These are phyloP conservation scores for Alligator mississippiensis DNA, from an alignment of 2,113 vertebrate species.

Conservation along the genomic window DNA sequence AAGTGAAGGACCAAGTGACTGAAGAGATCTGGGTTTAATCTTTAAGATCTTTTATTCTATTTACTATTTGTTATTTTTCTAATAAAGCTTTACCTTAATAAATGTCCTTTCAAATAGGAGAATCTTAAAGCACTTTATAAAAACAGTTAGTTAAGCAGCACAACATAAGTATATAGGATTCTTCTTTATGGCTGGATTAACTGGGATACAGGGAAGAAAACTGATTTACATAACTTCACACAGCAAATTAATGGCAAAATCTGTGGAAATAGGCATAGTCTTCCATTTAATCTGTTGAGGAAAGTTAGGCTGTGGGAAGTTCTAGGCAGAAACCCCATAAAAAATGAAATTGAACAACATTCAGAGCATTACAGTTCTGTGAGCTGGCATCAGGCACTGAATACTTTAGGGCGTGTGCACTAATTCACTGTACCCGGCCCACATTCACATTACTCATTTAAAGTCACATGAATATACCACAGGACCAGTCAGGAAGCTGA, in stretches of 20 bases:
- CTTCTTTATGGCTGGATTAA: neutral
- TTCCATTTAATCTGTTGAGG: neutral
- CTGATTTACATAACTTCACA: accelerated
- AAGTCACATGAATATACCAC: no score
- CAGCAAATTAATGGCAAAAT: neutral
- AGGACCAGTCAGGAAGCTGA: no score
- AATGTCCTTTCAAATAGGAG: neutral
- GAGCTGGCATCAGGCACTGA: neutral
- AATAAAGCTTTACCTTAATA: neutral
- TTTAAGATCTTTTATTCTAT: neutral
- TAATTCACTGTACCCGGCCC: no score
- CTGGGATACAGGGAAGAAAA: neutral
- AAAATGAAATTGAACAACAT: neutral
- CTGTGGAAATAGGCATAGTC: neutral
- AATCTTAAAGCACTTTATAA: neutral
- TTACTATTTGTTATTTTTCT: neutral
- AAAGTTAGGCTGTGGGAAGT: neutral
- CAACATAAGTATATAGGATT: neutral
- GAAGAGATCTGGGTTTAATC: neutral
- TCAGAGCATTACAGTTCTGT: neutral
- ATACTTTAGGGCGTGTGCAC: no score
- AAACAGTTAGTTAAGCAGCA: neutral
- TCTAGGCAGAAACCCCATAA: neutral
- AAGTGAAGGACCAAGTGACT: neutral
- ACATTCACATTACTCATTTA: no score